Percentiles rank a stretch among this genome's conserved stretches.
Evolutionary conservation across 2,113 vertebrate genomes (phyloP).

Genomic region (Furnarius figulus): DNA sequence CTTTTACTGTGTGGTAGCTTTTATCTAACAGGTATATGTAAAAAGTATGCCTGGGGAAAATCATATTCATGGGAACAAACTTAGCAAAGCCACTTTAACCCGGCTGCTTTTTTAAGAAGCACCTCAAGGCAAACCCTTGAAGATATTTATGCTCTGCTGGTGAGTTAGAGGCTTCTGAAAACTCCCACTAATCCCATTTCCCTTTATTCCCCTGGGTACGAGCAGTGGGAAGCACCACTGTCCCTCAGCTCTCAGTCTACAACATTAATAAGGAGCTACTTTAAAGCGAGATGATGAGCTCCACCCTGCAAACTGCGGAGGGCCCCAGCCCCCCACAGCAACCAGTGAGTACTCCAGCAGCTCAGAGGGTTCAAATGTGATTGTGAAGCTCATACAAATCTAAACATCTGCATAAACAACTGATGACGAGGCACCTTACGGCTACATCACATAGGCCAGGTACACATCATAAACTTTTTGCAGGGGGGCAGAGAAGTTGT

Average conservation of each 20-base stretch:
- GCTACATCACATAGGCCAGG: neutral
- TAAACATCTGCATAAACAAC: neutral
- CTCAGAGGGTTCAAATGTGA: neutral
- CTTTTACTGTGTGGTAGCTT: constrained; percentile 57
- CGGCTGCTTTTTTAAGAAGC: constrained; percentile 54
- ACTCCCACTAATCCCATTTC: constrained; percentile 33
- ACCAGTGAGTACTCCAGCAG: neutral
- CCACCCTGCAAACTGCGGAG: constrained; percentile 22
- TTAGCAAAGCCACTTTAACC: constrained; percentile 59
- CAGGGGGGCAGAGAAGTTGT: neutral
- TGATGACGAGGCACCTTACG: neutral
- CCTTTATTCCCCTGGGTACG: constrained; percentile 3
- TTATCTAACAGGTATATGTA: constrained; percentile 65
- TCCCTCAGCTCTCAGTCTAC: constrained; percentile 25
- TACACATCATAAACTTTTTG: neutral
- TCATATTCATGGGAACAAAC: constrained; percentile 68
- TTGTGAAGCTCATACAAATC: neutral
- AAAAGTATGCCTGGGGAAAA: constrained; percentile 55
- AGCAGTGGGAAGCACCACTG: constrained; percentile 36
- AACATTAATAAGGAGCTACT: neutral
- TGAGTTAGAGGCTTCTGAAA: constrained; percentile 58
- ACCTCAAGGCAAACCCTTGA: constrained; percentile 53
- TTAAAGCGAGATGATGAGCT: neutral
- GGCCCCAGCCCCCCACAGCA: neutral
- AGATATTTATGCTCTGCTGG: constrained; percentile 53